phyloP scores from a whole-genome alignment of 2,888 invertebrate genomes.

The Scaeva pyrastri region DNA sequence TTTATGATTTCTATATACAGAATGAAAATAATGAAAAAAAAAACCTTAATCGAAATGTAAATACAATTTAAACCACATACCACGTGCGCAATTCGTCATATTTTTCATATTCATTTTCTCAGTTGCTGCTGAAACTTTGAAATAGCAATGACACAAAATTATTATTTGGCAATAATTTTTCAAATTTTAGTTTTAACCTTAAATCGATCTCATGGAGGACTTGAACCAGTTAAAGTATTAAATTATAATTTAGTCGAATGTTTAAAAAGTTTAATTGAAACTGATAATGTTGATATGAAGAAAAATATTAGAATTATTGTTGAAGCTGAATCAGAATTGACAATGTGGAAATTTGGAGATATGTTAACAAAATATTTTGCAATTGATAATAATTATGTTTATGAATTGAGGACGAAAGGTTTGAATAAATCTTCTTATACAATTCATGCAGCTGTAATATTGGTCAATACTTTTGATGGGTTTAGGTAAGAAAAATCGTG shows the following conservation, averaged over 20 bases:
- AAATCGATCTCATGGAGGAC: not conserved
- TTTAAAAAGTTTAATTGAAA: not conserved
- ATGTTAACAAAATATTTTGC: not conserved
- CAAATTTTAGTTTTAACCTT: too few species aligned
- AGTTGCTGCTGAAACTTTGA: not conserved
- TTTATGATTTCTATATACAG: too few species aligned
- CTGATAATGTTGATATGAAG: not conserved
- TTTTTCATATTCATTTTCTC: not conserved
- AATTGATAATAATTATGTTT: not conserved
- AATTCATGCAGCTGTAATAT: not conserved
- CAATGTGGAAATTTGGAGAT: not conserved
- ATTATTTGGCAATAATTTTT: not conserved
- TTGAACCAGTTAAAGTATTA: not conserved
- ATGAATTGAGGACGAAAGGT: not conserved
- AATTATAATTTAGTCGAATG: not conserved
- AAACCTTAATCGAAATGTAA: too few species aligned
- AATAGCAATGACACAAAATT: not conserved
- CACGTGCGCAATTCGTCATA: not conserved
- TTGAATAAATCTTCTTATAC: not conserved
- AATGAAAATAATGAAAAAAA: too few species aligned
- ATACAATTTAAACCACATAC: too few species aligned
- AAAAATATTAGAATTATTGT: slow-evolving; percentile 5
- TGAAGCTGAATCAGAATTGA: not conserved
- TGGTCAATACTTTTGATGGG: slow-evolving; percentile 3
- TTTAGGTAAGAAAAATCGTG: not conserved